These are phyloP conservation scores for Intellagama lesueurii DNA, from an alignment of 2,797 vertebrate species.

Conservation along the genomic window DNA sequence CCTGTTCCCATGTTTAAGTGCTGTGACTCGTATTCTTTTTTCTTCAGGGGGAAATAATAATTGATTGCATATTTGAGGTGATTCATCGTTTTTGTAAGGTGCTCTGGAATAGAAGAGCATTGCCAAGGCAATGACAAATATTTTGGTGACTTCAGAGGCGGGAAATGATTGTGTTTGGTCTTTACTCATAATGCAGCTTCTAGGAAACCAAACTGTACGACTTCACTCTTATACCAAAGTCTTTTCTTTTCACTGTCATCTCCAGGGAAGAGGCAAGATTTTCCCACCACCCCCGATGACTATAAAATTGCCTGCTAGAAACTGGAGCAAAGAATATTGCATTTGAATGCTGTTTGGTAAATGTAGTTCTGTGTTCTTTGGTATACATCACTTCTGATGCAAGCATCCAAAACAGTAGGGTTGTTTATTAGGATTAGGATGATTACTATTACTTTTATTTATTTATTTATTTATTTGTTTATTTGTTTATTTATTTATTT, in stretches of 20 bases:
- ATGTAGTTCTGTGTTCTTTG: neutral
- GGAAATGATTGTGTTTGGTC: constrained; percentile 1
- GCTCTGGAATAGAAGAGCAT: constrained; percentile 20
- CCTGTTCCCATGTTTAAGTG: neutral
- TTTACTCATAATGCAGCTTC: constrained; percentile 7
- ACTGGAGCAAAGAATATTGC: constrained; percentile 8
- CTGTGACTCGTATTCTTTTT: constrained; percentile 18
- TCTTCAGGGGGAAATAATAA: constrained; percentile 19
- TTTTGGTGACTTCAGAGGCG: neutral
- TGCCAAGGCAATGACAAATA: neutral
- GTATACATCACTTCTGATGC: constrained; percentile 24
- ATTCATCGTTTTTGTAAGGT: constrained; percentile 6
- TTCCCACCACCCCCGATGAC: neutral
- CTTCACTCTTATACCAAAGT: constrained; percentile 30
- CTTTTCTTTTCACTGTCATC: constrained; percentile 44
- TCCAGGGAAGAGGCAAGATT: constrained; percentile 47
- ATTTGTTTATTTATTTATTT: neutral
- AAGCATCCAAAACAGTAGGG: neutral
- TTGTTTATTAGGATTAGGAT: neutral
- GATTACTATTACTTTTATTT: no score
- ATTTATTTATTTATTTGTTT: no score
- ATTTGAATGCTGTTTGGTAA: constrained; percentile 35
- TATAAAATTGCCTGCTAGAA: constrained; percentile 32
- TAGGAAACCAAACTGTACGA: constrained; percentile 24
- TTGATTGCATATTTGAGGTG: neutral